Conservation (phyloP, 1,140 invertebrate genomes). For the Drosophila nannoptera region DNA sequence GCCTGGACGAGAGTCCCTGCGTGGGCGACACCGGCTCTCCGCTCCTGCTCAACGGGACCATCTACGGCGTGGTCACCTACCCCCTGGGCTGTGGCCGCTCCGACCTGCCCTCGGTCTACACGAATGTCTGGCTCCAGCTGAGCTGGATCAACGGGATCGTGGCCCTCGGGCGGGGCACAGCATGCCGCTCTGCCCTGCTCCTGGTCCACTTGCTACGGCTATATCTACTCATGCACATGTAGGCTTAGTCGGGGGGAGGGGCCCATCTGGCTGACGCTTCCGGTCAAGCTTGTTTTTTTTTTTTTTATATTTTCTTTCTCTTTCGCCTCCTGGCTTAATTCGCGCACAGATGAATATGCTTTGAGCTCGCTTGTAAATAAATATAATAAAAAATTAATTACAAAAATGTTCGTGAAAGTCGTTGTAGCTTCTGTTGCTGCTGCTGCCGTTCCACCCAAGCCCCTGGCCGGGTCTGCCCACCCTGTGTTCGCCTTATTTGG, state of each 20-base stretch:
- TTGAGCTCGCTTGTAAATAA: conserved; percentile 44
- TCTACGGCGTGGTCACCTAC: conserved; percentile 54
- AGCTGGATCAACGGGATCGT: conserved; percentile 37
- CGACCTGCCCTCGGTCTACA: conserved; percentile 39
- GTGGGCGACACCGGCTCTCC: conserved; percentile 49
- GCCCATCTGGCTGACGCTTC: conserved; percentile 53
- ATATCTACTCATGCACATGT: too few relatives aligned
- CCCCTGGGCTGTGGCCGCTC: conserved; percentile 45
- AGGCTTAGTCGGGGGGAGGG: background rate
- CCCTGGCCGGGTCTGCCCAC: conserved; percentile 10
- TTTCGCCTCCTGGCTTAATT: conserved; percentile 71
- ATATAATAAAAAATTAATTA: conserved; percentile 67
- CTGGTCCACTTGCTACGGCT: too few relatives aligned
- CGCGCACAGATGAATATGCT: conserved; percentile 38
- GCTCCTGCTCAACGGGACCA: conserved; percentile 27
- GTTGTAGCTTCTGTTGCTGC: conserved; percentile 60
- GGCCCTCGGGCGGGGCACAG: background rate
- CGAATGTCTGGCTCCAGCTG: conserved; percentile 46
- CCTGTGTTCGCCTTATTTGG: conserved; percentile 60
- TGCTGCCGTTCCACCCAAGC: conserved; percentile 15
- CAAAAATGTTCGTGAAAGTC: conserved; percentile 71
- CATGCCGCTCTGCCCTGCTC: too few relatives aligned
- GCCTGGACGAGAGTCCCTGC: conserved; percentile 45
- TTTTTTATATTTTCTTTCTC: conserved; percentile 12
- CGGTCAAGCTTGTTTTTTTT: conserved; percentile 62